Conservation (phyloP, 2,888 invertebrate genomes). For the Leucania comma region DNA sequence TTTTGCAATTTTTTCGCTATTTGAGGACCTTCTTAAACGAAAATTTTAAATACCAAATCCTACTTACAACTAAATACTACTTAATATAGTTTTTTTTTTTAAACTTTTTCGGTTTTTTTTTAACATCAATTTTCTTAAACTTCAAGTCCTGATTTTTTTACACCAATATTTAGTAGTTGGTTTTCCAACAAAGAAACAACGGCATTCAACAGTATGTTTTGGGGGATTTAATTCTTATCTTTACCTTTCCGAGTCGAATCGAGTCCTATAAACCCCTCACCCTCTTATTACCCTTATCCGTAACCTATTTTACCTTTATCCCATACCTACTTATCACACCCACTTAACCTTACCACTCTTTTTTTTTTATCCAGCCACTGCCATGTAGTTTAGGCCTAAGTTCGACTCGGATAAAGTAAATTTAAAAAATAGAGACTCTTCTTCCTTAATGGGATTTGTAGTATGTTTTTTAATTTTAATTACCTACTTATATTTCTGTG, state of each 20-base stretch:
- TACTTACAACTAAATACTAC: too few relatives aligned
- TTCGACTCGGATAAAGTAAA: conserved; percentile 22
- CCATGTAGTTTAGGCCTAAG: conserved; percentile 14
- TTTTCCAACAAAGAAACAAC: too few relatives aligned
- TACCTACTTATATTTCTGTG: conserved; percentile 23
- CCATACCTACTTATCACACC: background rate
- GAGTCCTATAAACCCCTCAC: background rate
- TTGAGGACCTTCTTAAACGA: too few relatives aligned
- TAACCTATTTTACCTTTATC: background rate
- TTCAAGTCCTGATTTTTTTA: too few relatives aligned
- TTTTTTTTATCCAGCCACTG: conserved; percentile 42
- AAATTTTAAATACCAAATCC: too few relatives aligned
- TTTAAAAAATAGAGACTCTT: background rate
- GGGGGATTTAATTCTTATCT: background rate
- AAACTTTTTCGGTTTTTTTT: too few relatives aligned
- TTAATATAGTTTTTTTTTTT: too few relatives aligned
- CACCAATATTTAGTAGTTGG: too few relatives aligned
- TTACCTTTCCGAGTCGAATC: conserved; percentile 22
- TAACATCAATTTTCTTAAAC: too few relatives aligned
- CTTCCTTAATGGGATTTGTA: background rate
- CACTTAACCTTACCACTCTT: background rate
- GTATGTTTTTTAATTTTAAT: conserved; percentile 14
- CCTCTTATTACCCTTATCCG: background rate
- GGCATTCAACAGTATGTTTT: background rate
- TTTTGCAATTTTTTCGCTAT: too few relatives aligned